Evolutionary conservation across 2,113 vertebrate genomes (phyloP).

Genomic region (Ceyx margarethae): DNA sequence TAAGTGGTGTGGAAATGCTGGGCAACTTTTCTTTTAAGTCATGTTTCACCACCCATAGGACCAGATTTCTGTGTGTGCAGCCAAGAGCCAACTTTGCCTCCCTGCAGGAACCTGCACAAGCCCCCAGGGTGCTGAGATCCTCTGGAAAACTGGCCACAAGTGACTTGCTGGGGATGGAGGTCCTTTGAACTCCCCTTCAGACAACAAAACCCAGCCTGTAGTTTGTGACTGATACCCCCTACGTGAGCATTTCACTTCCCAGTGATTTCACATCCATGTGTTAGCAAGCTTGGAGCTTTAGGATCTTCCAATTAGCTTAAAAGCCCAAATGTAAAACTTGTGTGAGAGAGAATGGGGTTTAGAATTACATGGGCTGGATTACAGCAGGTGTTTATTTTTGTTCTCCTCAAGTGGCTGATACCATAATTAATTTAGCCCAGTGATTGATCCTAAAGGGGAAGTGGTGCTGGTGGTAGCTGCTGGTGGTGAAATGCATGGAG

Average conservation of each 20-base stretch:
- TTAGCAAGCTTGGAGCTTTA: background rate
- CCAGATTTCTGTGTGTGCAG: background rate
- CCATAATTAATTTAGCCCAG: background rate
- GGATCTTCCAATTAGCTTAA: conserved; percentile 23
- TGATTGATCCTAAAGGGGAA: background rate
- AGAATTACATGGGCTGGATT: conserved; percentile 22
- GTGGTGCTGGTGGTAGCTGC: background rate
- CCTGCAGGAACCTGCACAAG: background rate
- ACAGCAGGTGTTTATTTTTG: conserved; percentile 6
- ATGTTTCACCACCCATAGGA: accelerated
- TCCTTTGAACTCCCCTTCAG: background rate
- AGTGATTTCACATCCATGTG: background rate
- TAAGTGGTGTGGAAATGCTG: background rate
- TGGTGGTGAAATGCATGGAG: background rate
- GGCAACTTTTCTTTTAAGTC: background rate
- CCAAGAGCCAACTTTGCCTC: background rate
- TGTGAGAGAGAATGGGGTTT: background rate
- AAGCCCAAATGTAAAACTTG: conserved; percentile 17
- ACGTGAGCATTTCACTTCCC: background rate
- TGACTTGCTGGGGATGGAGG: background rate
- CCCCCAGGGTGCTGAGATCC: background rate
- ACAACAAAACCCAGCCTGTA: background rate
- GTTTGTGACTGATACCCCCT: background rate
- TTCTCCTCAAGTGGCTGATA: background rate
- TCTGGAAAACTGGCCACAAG: background rate